phyloP scores from a whole-genome alignment of 2,888 invertebrate species.

The Melolontha melolontha region DNA sequence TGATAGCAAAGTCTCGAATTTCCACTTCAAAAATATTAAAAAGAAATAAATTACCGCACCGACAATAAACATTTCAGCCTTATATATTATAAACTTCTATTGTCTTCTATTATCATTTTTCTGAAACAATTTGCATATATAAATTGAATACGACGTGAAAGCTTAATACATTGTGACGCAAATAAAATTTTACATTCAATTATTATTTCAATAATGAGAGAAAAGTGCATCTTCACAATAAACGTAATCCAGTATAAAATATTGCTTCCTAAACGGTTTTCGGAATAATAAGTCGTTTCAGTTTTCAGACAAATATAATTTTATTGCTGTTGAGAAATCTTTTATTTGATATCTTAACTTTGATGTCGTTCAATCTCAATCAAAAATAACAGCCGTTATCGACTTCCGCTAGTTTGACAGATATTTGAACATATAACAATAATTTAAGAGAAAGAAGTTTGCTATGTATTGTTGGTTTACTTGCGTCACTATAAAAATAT shows the following conservation, averaged over 20 bases:
- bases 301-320: background rate
- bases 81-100: too few relatives aligned
- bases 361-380: background rate
- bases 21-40: too few relatives aligned
- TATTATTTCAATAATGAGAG: background rate
- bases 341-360: background rate
- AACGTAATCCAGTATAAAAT: conserved; percentile 7
- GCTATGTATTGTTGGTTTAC: too few relatives aligned
- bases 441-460: background rate
- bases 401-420: conserved; percentile 6
- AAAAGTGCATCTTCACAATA: background rate
- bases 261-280: conserved; percentile 13
- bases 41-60: too few relatives aligned
- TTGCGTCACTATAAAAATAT: too few relatives aligned
- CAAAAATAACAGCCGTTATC: background rate
- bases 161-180: too few relatives aligned
- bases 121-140: too few relatives aligned
- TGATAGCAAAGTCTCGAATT: too few relatives aligned
- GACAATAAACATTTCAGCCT: too few relatives aligned
- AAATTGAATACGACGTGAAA: too few relatives aligned
- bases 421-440: conserved; percentile 6
- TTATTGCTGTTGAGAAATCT: background rate
- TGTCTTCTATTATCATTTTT: too few relatives aligned
- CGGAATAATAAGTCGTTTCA: background rate
- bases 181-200: too few relatives aligned